Percentiles rank a stretch among this genome's conserved stretches.
Conservation (phyloP, 2,888 invertebrate genomes). For the Hirudinaria manillensis region DNA sequence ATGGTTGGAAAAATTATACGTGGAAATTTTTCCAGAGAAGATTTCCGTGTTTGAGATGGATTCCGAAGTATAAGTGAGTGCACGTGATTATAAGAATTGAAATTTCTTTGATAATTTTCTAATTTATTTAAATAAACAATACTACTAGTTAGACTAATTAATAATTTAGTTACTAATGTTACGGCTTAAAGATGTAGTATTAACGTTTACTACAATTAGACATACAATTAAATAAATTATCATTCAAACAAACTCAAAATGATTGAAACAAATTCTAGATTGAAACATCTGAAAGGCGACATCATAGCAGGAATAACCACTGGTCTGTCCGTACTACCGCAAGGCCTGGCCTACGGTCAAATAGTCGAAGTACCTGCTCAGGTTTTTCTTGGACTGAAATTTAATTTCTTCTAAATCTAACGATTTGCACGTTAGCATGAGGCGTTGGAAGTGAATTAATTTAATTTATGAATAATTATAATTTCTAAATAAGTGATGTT, state of each 20-base stretch:
- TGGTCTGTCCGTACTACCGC: slow-evolving; percentile 27
- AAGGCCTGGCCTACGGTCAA: slow-evolving; percentile 30
- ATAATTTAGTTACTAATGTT: too few species aligned
- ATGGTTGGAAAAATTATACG: not conserved
- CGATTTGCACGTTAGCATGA: not conserved
- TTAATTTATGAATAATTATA: not conserved
- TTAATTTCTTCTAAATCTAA: not conserved
- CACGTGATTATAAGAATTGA: not conserved
- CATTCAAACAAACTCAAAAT: not conserved
- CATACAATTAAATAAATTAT: too few species aligned
- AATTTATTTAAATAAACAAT: too few species aligned
- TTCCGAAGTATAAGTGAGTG: slow-evolving; percentile 27
- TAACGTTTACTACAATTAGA: too few species aligned
- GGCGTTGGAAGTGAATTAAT: not conserved
- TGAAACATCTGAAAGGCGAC: slow-evolving; percentile 25
- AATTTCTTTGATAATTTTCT: not conserved
- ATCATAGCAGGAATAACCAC: slow-evolving; percentile 29
- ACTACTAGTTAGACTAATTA: not conserved
- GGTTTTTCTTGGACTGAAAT: slow-evolving; percentile 1
- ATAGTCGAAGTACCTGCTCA: slow-evolving; percentile 30
- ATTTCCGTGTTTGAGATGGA: slow-evolving; percentile 25
- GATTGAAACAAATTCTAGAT: not conserved
- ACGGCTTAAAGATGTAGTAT: too few species aligned
- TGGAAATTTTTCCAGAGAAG: slow-evolving; percentile 7
- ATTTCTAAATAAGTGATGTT: not conserved